phyloP scores from a whole-genome alignment of 1,140 invertebrate genomes.

The Hylaeus anthracinus region DNA sequence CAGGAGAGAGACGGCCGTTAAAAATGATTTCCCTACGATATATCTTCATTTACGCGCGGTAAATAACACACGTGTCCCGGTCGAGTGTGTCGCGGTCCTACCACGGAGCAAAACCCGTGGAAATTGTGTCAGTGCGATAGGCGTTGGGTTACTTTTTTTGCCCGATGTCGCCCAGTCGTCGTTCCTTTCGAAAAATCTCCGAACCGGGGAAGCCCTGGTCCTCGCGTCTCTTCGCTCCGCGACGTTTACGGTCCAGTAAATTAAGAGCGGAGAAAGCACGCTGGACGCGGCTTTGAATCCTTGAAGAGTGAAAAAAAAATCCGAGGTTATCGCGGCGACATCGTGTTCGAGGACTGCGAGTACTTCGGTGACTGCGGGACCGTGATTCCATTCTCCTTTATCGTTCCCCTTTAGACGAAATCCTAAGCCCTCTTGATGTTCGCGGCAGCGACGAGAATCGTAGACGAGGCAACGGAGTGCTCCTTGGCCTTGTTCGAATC shows the following conservation, averaged over 20 bases:
- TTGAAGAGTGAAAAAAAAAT: slow-evolving; percentile 14
- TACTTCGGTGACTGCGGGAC: neutral
- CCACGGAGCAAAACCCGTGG: slow-evolving; percentile 14
- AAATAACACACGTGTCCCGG: slow-evolving; percentile 63
- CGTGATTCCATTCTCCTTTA: neutral
- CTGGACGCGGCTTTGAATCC: slow-evolving; percentile 28
- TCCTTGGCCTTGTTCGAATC: too few species aligned
- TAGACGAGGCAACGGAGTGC: neutral
- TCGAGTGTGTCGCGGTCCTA: slow-evolving; percentile 18
- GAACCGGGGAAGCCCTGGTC: slow-evolving; percentile 7
- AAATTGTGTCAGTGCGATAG: slow-evolving; percentile 59
- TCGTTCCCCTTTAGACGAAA: neutral
- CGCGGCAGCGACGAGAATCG: neutral
- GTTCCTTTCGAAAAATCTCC: slow-evolving; percentile 31
- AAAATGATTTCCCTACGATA: slow-evolving; percentile 67
- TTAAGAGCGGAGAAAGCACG: slow-evolving; percentile 37
- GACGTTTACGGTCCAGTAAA: slow-evolving; percentile 51
- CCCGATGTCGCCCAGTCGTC: neutral
- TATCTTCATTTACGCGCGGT: slow-evolving; percentile 69
- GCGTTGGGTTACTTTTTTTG: slow-evolving; percentile 48
- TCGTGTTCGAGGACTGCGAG: slow-evolving; percentile 18
- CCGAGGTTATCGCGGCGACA: slow-evolving; percentile 41
- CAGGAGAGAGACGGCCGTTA: slow-evolving; percentile 51
- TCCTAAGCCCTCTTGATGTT: neutral
- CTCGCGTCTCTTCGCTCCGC: neutral